A percentile compares a stretch with the other conserved stretches of the same genome.
Evolutionary conservation across 35 echinoderm and acorn worm species (phyloP).

Genomic region (Stichopus chloronotus): DNA sequence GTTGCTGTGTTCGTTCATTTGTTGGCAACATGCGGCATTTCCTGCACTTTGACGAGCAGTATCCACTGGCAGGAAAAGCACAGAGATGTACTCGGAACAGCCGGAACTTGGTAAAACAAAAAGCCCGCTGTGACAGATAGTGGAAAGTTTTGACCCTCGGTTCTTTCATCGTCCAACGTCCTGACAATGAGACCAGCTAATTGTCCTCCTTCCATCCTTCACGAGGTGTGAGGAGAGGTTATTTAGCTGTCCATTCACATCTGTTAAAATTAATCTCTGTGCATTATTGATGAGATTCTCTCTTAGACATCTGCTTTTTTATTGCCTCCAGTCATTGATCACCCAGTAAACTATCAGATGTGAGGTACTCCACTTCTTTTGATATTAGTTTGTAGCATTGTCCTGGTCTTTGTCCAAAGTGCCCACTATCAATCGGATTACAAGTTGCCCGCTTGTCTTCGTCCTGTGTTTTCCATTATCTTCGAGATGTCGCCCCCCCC

Average conservation of each 20-base stretch:
- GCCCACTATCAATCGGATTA: conserved; percentile 17
- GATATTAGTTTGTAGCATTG: background rate
- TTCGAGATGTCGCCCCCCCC: background rate
- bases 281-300: conserved; percentile 43
- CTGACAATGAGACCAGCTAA: background rate
- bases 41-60: too few relatives aligned
- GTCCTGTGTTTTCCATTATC: conserved; percentile 12
- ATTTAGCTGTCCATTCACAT: background rate
- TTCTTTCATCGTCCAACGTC: background rate
- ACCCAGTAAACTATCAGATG: too few relatives aligned
- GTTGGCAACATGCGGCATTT: too few relatives aligned
- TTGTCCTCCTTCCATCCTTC: background rate
- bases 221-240: conserved; percentile 31
- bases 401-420: conserved; percentile 2
- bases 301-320: conserved; percentile 14
- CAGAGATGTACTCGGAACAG: too few relatives aligned
- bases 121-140: too few relatives aligned
- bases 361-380: background rate
- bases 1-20: too few relatives aligned
- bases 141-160: background rate
- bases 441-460: background rate
- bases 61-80: too few relatives aligned
- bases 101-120: too few relatives aligned
- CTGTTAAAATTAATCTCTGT: background rate
- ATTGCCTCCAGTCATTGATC: background rate